These are phyloP conservation scores for Etheostoma nigrum DNA, from an alignment of 2,797 vertebrate genomes.

Conservation along the genomic window DNA sequence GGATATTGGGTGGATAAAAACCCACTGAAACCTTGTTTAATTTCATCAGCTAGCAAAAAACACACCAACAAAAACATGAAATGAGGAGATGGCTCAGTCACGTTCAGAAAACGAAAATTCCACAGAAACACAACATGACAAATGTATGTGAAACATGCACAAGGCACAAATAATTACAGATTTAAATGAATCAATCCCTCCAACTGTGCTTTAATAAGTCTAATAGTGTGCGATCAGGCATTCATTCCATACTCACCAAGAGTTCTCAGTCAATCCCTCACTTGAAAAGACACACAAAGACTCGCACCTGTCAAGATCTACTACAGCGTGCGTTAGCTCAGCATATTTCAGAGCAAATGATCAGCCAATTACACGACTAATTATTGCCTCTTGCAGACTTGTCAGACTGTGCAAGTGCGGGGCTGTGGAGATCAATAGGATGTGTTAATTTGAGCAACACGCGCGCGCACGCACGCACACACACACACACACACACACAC, in stretches of 20 bases:
- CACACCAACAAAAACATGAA: background rate
- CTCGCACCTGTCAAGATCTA: constrained; percentile 46
- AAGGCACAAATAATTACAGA: constrained; percentile 25
- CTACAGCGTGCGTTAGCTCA: constrained; percentile 49
- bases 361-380: constrained; percentile 74
- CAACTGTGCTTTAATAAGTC: constrained; percentile 48
- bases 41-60: constrained; percentile 5
- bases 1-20: background rate
- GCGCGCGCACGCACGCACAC: background rate
- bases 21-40: background rate
- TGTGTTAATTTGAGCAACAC: constrained; percentile 50
- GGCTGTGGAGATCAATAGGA: constrained; percentile 63
- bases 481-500: too few relatives aligned
- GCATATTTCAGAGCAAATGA: constrained; percentile 72
- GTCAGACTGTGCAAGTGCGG: constrained; percentile 43
- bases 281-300: constrained; percentile 21
- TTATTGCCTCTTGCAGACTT: constrained; percentile 73
- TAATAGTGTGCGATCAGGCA: constrained; percentile 24
- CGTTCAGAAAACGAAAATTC: constrained; percentile 7
- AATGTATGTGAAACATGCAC: constrained; percentile 5
- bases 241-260: constrained; percentile 23
- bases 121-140: constrained; percentile 1
- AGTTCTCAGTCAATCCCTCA: constrained; percentile 20
- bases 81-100: background rate
- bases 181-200: constrained; percentile 26